A percentile compares a stretch with the other conserved stretches of the same genome.
These are phyloP conservation scores for Irena cyanogastra DNA, from an alignment of 2,113 vertebrate species.

Conservation along the genomic window DNA sequence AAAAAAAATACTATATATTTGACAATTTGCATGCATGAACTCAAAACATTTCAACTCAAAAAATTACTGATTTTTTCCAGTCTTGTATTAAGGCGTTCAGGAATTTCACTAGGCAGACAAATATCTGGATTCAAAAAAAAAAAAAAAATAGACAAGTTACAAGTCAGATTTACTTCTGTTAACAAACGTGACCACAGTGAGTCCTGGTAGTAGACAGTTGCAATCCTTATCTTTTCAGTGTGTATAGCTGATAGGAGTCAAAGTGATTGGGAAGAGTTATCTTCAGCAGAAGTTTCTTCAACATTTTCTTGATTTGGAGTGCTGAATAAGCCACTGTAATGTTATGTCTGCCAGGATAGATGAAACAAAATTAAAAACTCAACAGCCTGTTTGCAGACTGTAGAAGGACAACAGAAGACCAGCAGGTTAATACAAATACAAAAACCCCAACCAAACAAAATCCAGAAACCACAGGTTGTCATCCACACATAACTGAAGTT, in stretches of 20 bases:
- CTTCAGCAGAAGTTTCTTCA: conserved; percentile 35
- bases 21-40: conserved; percentile 55
- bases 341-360: conserved; percentile 69
- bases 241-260: background rate
- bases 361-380: conserved; percentile 12
- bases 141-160: background rate
- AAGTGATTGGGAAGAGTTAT: conserved; percentile 25
- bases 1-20: conserved; percentile 37
- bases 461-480: background rate
- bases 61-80: background rate
- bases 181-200: conserved; percentile 28
- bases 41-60: background rate
- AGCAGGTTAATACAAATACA: background rate
- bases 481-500: background rate
- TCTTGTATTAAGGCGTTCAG: conserved; percentile 30
- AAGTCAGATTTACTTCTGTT: conserved; percentile 41
- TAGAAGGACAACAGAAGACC: background rate
- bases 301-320: conserved; percentile 81
- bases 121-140: background rate
- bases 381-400: background rate
- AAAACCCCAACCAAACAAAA: background rate
- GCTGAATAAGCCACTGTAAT: conserved; percentile 87
- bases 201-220: conserved; percentile 20
- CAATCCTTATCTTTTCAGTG: conserved; percentile 24
- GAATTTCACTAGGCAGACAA: conserved; percentile 37